Base-by-base conservation (phyloP, 1,140 invertebrate genomes). In the Drosophila biarmipes region DNA sequence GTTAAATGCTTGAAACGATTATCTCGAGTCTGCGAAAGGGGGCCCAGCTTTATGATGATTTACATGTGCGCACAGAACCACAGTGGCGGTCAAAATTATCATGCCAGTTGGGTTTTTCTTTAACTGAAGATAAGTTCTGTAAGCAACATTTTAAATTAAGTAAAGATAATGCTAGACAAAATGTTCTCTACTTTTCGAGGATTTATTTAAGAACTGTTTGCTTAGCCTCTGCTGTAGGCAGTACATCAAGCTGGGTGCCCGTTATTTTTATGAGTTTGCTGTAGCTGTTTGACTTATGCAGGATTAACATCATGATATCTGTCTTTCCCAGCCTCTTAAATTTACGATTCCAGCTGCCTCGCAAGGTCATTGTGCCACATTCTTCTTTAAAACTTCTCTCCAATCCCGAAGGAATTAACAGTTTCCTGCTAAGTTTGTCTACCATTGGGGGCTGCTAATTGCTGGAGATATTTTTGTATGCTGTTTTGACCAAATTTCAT, bases 1-100 rank as follows among this genome's bases (percentile, higher is more conserved):
- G 64, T 71, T 71, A 71, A 71, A 71, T 56, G 51, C 67, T 71
- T 11, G 12, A 71, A 71, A 56, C 67, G 67, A 71, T 71, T 71
- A 71, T 71, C 61, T 69, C 15, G 15, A 49, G 34, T 6, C 49
- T 38, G 49, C 40, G 14, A 43, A 43, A 27, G n/a, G 53, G 40
- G n/a, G 2, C 31, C 24, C 38, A 54, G 15, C 10, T 66, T 67
- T 67, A 52, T 34, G 45, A 29, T 68, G 66, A 68, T 69, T 69
- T 69, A 56, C 64, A 56, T 40, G 63, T 40, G 8, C 35, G 59
- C 34, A 11, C 19, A 15, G 19, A 58, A 2, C 10, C 1, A 54
- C 62, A 66, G 49, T 54, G 21, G 49, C 2, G 24, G 34, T 24
- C 2, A 27, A 37, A 67, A 55, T 55, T 27, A 31, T 68, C 11